Conservation (phyloP, 2,797 vertebrate genomes). For the Mycteria americana region DNA sequence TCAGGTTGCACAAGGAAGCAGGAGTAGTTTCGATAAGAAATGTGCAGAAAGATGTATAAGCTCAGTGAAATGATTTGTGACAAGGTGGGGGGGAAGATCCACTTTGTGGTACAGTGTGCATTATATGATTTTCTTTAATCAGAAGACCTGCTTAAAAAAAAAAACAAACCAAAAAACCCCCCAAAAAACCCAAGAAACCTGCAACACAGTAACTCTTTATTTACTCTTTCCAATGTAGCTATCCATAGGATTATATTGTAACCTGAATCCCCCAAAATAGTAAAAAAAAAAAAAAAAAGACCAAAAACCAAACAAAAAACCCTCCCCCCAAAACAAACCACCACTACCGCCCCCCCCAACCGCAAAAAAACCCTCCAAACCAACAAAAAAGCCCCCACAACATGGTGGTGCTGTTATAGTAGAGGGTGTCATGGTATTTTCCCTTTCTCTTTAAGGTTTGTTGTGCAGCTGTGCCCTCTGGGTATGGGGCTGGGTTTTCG, state of each 20-base stretch:
- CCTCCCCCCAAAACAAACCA: not conserved
- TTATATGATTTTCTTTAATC: not conserved
- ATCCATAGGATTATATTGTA: not conserved
- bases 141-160: not conserved
- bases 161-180: no score
- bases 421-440: not conserved
- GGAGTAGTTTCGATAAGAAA: not conserved
- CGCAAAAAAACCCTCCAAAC: rapidly evolving
- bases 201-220: not conserved
- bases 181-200: not conserved
- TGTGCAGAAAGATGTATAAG: not conserved
- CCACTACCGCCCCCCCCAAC: not conserved
- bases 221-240: not conserved
- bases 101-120: not conserved
- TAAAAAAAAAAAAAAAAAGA: not conserved
- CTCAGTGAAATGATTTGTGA: not conserved
- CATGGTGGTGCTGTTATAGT: not conserved
- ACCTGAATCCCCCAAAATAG: not conserved
- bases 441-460: not conserved
- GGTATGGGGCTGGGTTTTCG: not conserved
- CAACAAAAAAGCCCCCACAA: not conserved
- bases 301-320: not conserved
- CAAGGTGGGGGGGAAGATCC: not conserved
- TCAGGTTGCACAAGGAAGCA: not conserved
- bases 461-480: not conserved